Evolutionary conservation across 2,888 invertebrate genomes (phyloP).

Genomic region (Bellardia pandia): DNA sequence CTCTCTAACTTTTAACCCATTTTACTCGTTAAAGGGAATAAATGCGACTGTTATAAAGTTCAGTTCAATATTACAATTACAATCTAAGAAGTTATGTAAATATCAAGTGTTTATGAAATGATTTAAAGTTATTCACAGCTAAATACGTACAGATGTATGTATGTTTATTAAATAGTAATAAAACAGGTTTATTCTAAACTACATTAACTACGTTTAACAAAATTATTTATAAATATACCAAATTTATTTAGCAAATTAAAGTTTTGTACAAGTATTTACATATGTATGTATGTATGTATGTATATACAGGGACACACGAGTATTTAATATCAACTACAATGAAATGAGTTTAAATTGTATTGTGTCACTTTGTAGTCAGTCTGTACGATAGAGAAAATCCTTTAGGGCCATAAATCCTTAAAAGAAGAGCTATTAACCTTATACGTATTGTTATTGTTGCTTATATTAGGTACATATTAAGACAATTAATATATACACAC

Average conservation of each 20-base stretch:
- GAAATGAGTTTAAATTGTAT: constrained; percentile 28
- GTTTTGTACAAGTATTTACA: too few species aligned
- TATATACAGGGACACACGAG: constrained; percentile 6
- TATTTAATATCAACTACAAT: constrained; percentile 5
- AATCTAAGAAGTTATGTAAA: too few species aligned
- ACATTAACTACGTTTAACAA: constrained; percentile 31
- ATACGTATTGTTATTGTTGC: neutral
- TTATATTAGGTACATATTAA: neutral
- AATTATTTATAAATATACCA: neutral
- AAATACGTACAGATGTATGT: too few species aligned
- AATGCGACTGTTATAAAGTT: too few species aligned
- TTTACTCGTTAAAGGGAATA: too few species aligned
- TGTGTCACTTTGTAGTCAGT: constrained; percentile 35
- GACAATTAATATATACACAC: too few species aligned
- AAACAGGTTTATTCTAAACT: neutral
- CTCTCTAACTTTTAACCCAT: too few species aligned
- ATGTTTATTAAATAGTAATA: too few species aligned
- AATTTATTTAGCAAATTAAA: too few species aligned
- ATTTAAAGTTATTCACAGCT: too few species aligned
- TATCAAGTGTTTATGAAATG: too few species aligned
- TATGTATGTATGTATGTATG: neutral
- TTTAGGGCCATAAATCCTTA: neutral
- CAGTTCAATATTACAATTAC: too few species aligned
- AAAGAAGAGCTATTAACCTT: neutral
- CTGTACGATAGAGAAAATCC: constrained; percentile 7